Base-by-base conservation (phyloP, 2,888 invertebrate species). In the Ennomos erosarius region DNA sequence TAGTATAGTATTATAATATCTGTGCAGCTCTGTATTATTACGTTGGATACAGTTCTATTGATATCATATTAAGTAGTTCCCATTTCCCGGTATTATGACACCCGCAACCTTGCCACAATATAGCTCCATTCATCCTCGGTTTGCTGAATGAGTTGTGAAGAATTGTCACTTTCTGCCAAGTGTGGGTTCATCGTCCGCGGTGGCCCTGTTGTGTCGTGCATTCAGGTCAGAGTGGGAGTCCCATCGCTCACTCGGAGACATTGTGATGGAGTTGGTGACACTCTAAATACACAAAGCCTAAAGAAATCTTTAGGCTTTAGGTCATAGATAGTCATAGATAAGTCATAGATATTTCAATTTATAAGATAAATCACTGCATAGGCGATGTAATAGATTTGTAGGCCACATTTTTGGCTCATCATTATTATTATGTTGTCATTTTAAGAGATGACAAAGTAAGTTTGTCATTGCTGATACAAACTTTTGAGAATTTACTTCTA, bases 181-280 rank as follows among this genome's bases (percentile, higher is more conserved):
- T 62, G 52, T 42, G 59, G 48, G 74, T 75, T 75, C 77, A 73
- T 69, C 68, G 75, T 16, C 66, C 70, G 68, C 51, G 50, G 43
- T 55, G 48, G 12, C 59, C 53, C 54, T 50, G 48, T 49, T 54
- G n/a, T 58, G 49, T n/a, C 49, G 16, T 36, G 26, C 44, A 35
- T 45, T 35, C 12, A 10, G 53, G 77, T 71, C 72, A 71, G 63
- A 68, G 67, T 68, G 64, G 65, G 65, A 70, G 71, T 67, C 71
- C 71, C 68, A 66, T 70, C 70, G 68, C 68, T 70, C 68, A 69
- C 60, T 39, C 8, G 11, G 26, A 26, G 26, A 26, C 26, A 26
- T 6, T 1, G 43, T 57, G 65, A 56, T 55, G 55, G 34, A 13
- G 55, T 42, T 51, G 53, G 47, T 50, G 38, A 52, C 45, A 53